Evolutionary conservation across 2,888 invertebrate genomes (phyloP).

Genomic region (Helicoverpa assulta): DNA sequence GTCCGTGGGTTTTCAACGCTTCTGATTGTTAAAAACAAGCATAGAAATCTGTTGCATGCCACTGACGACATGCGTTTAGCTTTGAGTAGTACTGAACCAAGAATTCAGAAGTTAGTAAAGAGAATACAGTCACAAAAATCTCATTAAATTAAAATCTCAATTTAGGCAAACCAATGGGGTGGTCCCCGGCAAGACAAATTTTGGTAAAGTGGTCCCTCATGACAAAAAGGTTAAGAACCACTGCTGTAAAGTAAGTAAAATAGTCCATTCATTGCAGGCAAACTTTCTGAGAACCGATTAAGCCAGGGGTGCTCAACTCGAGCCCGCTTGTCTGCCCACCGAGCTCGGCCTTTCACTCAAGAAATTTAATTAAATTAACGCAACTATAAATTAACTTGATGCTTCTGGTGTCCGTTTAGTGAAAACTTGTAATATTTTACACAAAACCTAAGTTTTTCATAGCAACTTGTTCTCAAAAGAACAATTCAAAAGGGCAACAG

Average conservation of each 20-base stretch:
- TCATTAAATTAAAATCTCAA: no score
- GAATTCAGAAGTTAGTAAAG: no score
- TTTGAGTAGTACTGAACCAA: no score
- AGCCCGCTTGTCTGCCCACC: constrained; percentile 22
- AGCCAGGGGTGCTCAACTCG: constrained; percentile 34
- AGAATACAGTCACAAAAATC: no score
- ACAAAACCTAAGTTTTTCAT: neutral
- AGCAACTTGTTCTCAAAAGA: neutral
- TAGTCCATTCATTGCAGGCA: constrained; percentile 27
- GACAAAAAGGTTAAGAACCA: no score
- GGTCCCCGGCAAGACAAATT: no score
- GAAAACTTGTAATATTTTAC: constrained; percentile 13
- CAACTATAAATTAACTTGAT: constrained; percentile 25
- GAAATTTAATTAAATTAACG: constrained; percentile 38
- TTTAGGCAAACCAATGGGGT: no score
- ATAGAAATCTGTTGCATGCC: no score
- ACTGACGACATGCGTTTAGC: no score
- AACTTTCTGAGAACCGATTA: constrained; percentile 32
- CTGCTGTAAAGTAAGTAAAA: constrained; percentile 18
- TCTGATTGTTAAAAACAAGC: no score
- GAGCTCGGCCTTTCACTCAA: constrained; percentile 23
- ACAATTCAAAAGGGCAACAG: neutral
- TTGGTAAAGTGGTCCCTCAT: no score
- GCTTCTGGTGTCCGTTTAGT: constrained; percentile 19
- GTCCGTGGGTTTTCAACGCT: no score